Evolutionary conservation across 2,113 vertebrate species (phyloP).

Genomic region (Tringa solitaria): DNA sequence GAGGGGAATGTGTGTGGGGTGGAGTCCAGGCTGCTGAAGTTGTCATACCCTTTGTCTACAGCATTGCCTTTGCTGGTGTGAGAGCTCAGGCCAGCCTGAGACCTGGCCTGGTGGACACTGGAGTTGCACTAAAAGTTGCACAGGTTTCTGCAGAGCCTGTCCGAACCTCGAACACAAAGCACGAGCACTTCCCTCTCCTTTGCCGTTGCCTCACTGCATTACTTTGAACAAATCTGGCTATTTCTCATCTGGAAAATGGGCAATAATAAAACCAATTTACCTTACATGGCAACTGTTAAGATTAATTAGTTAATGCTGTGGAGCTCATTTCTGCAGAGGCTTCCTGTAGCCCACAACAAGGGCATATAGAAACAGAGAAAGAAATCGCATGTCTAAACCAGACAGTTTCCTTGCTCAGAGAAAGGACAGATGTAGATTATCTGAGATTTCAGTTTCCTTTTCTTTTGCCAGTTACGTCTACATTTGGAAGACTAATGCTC

Average conservation of each 20-base stretch:
- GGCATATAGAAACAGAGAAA: neutral
- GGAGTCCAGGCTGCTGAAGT: neutral
- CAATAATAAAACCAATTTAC: neutral
- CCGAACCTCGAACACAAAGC: neutral
- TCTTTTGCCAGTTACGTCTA: neutral
- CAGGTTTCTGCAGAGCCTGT: neutral
- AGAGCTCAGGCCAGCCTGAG: neutral
- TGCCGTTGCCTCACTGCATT: neutral
- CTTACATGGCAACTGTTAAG: neutral
- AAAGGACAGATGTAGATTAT: neutral
- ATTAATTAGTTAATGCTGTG: neutral
- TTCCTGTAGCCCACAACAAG: neutral
- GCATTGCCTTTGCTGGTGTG: neutral
- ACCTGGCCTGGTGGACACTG: neutral
- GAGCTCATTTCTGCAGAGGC: neutral
- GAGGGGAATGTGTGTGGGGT: neutral
- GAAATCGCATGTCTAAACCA: neutral
- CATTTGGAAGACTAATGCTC: slow-evolving; percentile 57
- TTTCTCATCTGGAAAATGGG: neutral
- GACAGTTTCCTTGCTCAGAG: neutral
- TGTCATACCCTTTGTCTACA: neutral
- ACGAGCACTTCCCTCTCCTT: neutral
- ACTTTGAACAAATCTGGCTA: neutral
- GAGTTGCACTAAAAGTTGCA: neutral
- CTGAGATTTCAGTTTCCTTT: slow-evolving; percentile 12